Evolutionary conservation across 1,140 invertebrate genomes (phyloP), one percentile per base, ranked within the genome.

Genomic region (Telenomus remus): DNA sequence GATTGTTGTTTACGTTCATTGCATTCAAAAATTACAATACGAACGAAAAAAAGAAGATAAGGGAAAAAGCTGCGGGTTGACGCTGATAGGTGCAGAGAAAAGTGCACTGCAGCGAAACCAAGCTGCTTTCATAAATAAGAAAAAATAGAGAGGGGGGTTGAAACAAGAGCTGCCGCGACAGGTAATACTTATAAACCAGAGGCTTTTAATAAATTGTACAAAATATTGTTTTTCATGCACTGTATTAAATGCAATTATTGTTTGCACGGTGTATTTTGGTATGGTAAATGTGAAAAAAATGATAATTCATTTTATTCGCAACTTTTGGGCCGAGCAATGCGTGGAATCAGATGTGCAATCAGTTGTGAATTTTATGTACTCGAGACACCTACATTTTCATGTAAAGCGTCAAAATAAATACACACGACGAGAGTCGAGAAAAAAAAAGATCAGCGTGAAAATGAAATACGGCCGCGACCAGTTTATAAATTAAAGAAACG

Each of bases 71-170:
- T 33, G 3, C 13, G 7, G 48, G 34, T 5, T 64, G 55, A 72
- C 55, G 60, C 47, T 65, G 55, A 65, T 72, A 53, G 60, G 59
- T 59, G 16, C 34, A 27, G 2, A 27, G 19, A 27, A 59, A 72
- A 72, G 60, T 72, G 53, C 69, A 72, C 48, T 48, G 55, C 34
- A 46, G 39, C 59, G 50, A 49, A 73, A 73, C 54, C 55, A 44
- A 65, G 55, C 44, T 73, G 53, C 48, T 73, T 73, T 60, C 61
- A 65, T 73, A 73, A 73, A 73, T 60, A 73, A 73, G 19, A 27
- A 27, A 27, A 27, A 27, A 27, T 3, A 27, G 6, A 6, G 1
- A 65, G 49, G 46, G 43, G 46, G 48, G 15, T 49, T 50, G 49
- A 10, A 49, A 49, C 47, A 34, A 57, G 42, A 59, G 47, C 46